Conservation (phyloP, 2,888 invertebrate species). For the Oligia latruncula region DNA sequence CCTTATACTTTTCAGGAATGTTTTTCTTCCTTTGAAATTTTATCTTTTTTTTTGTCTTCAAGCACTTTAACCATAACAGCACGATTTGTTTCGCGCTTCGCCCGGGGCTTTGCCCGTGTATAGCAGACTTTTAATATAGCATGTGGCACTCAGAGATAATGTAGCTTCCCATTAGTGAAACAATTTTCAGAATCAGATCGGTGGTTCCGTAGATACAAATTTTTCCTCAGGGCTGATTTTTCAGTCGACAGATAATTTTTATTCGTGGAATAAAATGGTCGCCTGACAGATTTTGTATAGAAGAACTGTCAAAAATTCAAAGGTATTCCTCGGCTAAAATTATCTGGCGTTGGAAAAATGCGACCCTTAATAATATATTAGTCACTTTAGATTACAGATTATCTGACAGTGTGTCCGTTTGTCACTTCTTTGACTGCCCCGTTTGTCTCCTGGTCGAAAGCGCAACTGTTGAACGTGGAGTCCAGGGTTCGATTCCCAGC, state of each 20-base stretch:
- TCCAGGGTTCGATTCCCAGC: no score
- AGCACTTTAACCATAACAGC: not conserved
- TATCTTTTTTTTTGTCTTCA: not conserved
- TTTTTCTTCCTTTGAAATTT: slow-evolving; percentile 27
- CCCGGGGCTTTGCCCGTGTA: not conserved
- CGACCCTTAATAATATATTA: no score
- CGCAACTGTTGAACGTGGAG: no score
- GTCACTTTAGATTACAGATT: not conserved
- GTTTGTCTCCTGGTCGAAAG: no score
- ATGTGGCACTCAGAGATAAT: not conserved
- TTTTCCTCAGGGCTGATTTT: no score
- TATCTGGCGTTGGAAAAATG: no score
- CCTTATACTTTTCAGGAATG: not conserved
- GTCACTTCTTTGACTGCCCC: not conserved
- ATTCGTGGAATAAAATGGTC: no score
- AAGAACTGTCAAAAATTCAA: no score
- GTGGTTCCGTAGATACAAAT: not conserved
- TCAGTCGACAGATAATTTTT: no score
- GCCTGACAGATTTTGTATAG: no score
- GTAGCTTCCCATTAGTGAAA: not conserved
- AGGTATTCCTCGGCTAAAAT: no score
- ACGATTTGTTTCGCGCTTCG: not conserved
- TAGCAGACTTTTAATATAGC: not conserved
- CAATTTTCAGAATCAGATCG: not conserved
- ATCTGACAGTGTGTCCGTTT: not conserved